These are phyloP conservation scores for Zaprionus vittiger DNA, from an alignment of 1,140 invertebrate species.

Conservation along the genomic window DNA sequence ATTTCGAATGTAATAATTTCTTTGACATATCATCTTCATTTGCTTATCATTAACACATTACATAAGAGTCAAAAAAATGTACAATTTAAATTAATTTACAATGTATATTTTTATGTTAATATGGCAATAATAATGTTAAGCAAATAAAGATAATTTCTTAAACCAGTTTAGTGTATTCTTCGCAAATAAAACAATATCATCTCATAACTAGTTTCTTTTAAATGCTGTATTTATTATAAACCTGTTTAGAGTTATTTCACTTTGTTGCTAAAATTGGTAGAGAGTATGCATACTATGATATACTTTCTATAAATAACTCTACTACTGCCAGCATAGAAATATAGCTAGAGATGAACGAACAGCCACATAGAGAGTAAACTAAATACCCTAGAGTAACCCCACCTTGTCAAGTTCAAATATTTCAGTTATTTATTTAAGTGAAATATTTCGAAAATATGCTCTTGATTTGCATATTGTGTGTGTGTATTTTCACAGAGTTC, in stretches of 20 bases:
- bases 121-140: neutral
- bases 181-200: neutral
- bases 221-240: neutral
- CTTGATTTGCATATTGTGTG: constrained; percentile 3
- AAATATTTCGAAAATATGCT: neutral
- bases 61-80: too few relatives aligned
- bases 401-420: neutral
- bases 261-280: neutral
- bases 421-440: neutral
- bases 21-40: neutral
- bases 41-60: neutral
- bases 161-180: neutral
- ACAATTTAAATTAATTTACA: too few relatives aligned
- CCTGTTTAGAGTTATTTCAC: neutral
- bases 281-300: neutral
- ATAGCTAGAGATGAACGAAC: neutral
- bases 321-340: neutral
- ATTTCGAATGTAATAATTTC: neutral
- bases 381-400: neutral
- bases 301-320: neutral
- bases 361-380: neutral
- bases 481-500: neutral
- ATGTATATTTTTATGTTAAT: too few relatives aligned
- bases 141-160: neutral
- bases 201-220: neutral